These are phyloP conservation scores for Calameuta filiformis DNA, from an alignment of 2,888 invertebrate genomes.

Conservation along the genomic window DNA sequence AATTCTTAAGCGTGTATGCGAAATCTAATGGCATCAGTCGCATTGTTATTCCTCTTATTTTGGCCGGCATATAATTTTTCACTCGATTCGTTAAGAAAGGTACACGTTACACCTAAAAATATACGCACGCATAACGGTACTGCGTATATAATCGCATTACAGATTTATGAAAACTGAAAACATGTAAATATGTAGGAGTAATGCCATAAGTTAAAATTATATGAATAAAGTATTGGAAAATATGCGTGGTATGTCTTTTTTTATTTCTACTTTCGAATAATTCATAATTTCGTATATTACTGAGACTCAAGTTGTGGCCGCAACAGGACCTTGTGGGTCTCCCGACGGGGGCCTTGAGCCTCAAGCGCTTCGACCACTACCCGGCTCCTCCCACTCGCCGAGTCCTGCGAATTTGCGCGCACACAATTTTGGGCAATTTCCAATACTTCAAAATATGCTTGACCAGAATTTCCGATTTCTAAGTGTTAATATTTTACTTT, in stretches of 20 bases:
- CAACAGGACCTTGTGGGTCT: no score
- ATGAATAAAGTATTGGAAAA: conserved; percentile 52
- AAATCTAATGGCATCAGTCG: conserved; percentile 11
- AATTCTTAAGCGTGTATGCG: conserved; percentile 24
- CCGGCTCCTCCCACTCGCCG: no score
- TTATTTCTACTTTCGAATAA: background rate
- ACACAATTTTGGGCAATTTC: no score
- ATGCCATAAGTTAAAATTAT: conserved; percentile 51
- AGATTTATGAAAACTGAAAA: conserved; percentile 31
- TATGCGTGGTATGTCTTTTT: background rate
- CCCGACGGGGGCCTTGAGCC: no score
- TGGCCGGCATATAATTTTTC: conserved; percentile 25
- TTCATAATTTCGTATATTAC: background rate
- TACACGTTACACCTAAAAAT: background rate
- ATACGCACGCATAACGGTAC: conserved; percentile 10
- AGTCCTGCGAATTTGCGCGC: no score
- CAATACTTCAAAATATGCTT: no score
- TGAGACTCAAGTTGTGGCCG: background rate
- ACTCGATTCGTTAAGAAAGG: conserved; percentile 5
- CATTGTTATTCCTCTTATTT: conserved; percentile 22
- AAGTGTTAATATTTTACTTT: no score
- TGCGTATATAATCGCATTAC: conserved; percentile 35
- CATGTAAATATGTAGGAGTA: conserved; percentile 53
- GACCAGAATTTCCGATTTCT: no score
- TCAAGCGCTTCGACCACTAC: no score